phyloP scores from a whole-genome alignment of 2,797 vertebrate species.

The Aulostomus chinensis region DNA sequence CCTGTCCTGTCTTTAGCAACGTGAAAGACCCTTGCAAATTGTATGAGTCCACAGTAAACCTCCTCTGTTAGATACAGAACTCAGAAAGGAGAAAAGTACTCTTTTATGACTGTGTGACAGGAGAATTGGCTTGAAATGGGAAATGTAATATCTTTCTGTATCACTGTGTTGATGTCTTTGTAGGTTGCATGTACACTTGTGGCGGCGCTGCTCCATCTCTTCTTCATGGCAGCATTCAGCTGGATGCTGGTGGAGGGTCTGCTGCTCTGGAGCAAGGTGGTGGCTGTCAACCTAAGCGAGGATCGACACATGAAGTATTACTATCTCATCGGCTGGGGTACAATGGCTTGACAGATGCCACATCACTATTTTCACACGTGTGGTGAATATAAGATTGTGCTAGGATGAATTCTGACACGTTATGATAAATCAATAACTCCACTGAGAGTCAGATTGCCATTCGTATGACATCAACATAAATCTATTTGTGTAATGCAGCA shows the following conservation, averaged over 20 bases:
- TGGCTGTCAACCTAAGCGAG: conserved; percentile 83
- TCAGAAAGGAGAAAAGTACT: too few relatives aligned
- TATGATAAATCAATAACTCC: too few relatives aligned
- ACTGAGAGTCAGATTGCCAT: too few relatives aligned
- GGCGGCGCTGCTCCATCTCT: conserved; percentile 83
- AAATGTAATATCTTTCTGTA: neutral
- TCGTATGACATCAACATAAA: too few relatives aligned
- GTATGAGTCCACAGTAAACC: too few relatives aligned
- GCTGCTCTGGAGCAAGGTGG: conserved; percentile 87
- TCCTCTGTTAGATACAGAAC: too few relatives aligned
- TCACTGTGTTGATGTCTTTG: conserved; percentile 6
- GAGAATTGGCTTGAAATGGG: neutral
- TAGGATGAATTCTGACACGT: neutral
- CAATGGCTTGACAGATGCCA: neutral
- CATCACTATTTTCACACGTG: neutral
- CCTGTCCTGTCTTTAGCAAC: too few relatives aligned
- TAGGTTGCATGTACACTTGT: conserved; percentile 84
- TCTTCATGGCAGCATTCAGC: conserved; percentile 86
- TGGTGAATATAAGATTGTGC: neutral
- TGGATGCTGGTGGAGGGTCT: conserved; percentile 87
- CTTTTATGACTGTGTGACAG: too few relatives aligned
- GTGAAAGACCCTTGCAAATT: too few relatives aligned
- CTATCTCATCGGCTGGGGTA: conserved; percentile 87
- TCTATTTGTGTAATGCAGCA: too few relatives aligned
- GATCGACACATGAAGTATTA: conserved; percentile 86